Evolutionary conservation across 2,888 invertebrate genomes (phyloP).

Genomic region (Polymixis lichenea): DNA sequence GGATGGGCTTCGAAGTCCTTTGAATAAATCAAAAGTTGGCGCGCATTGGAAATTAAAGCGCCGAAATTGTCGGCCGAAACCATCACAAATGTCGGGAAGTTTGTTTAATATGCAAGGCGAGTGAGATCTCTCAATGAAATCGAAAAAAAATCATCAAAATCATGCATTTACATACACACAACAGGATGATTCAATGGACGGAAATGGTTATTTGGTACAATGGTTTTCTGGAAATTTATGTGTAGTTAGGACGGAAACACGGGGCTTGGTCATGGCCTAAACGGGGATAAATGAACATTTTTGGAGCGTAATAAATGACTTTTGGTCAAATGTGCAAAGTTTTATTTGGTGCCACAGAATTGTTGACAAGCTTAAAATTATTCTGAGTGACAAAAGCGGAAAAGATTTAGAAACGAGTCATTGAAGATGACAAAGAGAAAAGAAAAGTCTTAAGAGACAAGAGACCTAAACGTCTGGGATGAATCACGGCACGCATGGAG

Average conservation of each 20-base stretch:
- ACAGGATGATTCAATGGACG: constrained; percentile 84
- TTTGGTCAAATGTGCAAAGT: constrained; percentile 33
- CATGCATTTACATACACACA: constrained; percentile 70
- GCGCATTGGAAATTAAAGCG: constrained; percentile 54
- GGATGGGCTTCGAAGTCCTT: constrained; percentile 14
- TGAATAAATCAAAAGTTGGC: constrained; percentile 34
- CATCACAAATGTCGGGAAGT: constrained; percentile 58
- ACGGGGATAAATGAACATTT: constrained; percentile 50
- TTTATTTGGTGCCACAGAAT: constrained; percentile 5
- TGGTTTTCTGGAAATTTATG: constrained; percentile 79
- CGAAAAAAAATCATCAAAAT: constrained; percentile 72
- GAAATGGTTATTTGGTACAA: constrained; percentile 84
- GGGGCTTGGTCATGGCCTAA: constrained; percentile 69
- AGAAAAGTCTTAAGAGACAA: too few relatives aligned
- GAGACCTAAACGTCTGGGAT: constrained; percentile 3
- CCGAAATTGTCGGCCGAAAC: constrained; percentile 47
- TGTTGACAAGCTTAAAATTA: constrained; percentile 14
- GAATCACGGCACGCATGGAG: constrained; percentile 18
- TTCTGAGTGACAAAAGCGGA: constrained; percentile 11
- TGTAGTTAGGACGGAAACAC: constrained; percentile 70
- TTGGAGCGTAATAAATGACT: constrained; percentile 30
- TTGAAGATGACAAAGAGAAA: constrained; percentile 22
- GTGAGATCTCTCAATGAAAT: constrained; percentile 76
- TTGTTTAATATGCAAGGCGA: constrained; percentile 72
- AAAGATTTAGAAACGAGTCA: constrained; percentile 14